phyloP scores from a whole-genome alignment of 2,113 vertebrate genomes.

The Lophura nycthemera region DNA sequence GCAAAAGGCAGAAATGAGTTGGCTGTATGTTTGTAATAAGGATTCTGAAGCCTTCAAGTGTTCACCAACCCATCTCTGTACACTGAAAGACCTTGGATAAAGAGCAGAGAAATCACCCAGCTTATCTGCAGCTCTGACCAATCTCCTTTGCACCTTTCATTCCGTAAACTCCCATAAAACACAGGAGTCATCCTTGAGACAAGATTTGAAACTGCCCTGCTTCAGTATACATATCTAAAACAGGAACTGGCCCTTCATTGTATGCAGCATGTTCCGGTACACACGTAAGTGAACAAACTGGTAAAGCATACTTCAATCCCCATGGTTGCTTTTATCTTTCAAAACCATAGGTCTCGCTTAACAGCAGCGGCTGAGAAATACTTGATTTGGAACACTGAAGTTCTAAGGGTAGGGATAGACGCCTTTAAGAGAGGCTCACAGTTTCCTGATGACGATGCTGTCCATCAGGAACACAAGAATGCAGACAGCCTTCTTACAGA shows the following conservation, averaged over 20 bases:
- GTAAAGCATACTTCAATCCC: not conserved
- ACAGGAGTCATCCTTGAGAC: not conserved
- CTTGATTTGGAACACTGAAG: not conserved
- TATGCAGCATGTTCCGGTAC: not conserved
- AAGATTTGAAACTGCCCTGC: not conserved
- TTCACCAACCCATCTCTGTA: not conserved
- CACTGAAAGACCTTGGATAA: not conserved
- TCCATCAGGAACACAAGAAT: not conserved
- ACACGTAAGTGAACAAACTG: not conserved
- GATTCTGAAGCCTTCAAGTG: not conserved
- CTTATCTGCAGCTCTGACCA: not conserved
- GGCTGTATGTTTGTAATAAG: not conserved
- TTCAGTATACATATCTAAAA: not conserved
- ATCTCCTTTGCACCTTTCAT: not conserved
- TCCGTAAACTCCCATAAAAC: not conserved
- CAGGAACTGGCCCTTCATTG: not conserved
- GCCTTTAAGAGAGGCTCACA: not conserved
- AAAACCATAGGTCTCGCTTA: not conserved
- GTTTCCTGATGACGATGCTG: not conserved
- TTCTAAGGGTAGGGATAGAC: not conserved
- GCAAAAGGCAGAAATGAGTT: not conserved
- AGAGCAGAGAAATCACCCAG: not conserved
- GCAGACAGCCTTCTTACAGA: not conserved
- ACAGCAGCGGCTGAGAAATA: not conserved
- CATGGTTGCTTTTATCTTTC: not conserved